Conservation (phyloP, 2,113 vertebrate species). For the Rhegmatorhina hoffmannsi region DNA sequence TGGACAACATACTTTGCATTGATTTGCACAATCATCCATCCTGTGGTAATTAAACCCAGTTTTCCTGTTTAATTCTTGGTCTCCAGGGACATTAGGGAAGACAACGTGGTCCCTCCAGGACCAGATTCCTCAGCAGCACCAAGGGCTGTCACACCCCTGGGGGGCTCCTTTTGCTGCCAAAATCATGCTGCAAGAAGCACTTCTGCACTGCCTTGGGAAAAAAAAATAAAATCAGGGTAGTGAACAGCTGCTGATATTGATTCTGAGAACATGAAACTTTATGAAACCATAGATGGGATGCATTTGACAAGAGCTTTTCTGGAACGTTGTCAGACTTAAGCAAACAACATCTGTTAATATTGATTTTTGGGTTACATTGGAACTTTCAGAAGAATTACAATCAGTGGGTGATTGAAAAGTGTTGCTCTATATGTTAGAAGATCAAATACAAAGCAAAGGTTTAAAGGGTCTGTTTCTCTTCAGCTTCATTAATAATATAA, state of each 20-base stretch:
- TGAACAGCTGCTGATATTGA: constrained; percentile 76
- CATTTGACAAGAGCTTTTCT: constrained; percentile 64
- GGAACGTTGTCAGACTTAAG: constrained; percentile 69
- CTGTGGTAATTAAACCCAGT: constrained; percentile 76
- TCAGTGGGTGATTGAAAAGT: constrained; percentile 46
- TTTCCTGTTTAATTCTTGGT: constrained; percentile 80
- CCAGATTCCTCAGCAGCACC: not conserved
- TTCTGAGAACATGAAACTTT: constrained; percentile 71
- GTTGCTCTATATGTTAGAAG: not conserved
- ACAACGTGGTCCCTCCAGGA: constrained; percentile 70
- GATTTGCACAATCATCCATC: constrained; percentile 77
- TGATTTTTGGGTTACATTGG: constrained; percentile 60
- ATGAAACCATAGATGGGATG: constrained; percentile 65
- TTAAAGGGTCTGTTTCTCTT: not conserved
- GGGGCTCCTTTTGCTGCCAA: constrained; percentile 43
- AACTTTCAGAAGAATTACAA: constrained; percentile 57
- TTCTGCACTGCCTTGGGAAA: constrained; percentile 62
- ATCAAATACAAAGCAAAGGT: constrained; percentile 26
- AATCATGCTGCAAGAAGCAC: constrained; percentile 61
- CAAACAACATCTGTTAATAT: constrained; percentile 78
- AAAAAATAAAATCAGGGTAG: constrained; percentile 63
- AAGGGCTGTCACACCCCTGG: constrained; percentile 15
- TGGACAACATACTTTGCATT: constrained; percentile 58
- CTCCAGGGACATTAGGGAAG: constrained; percentile 68
- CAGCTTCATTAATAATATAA: not conserved